phyloP scores from a whole-genome alignment of 1,140 invertebrate species.

The Maniola jurtina region DNA sequence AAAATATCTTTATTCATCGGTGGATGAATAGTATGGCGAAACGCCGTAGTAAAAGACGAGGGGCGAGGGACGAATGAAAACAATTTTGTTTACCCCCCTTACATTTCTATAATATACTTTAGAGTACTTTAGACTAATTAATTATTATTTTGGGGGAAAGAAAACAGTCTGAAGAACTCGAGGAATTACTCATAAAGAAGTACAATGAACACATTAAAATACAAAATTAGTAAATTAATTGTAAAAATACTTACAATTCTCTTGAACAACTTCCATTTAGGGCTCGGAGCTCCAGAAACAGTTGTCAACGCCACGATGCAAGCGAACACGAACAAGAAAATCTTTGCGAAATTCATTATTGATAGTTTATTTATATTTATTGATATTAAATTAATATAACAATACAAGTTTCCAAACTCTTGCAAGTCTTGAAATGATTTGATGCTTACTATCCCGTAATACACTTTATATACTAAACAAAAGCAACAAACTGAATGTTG shows the following conservation, averaged over 20 bases:
- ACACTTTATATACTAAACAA: neutral
- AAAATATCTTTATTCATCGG: no score
- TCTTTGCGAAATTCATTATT: conserved; percentile 50
- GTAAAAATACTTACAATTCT: conserved; percentile 52
- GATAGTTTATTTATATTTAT: conserved; percentile 11
- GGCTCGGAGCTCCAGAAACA: conserved; percentile 37
- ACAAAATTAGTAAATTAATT: neutral
- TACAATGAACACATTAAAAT: neutral
- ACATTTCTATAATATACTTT: no score
- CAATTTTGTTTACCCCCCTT: no score
- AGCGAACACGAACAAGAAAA: conserved; percentile 51
- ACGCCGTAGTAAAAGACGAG: no score
- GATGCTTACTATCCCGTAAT: neutral
- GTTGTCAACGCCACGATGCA: conserved; percentile 39
- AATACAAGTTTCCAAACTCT: neutral
- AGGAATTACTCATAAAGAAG: no score
- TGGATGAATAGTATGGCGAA: no score
- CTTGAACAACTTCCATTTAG: conserved; percentile 54
- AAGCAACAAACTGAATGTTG: neutral
- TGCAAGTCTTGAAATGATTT: neutral
- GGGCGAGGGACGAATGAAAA: no score
- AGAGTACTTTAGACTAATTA: no score
- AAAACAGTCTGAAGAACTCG: no score
- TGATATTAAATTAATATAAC: neutral
- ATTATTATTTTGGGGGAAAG: no score